These are phyloP conservation scores for Tridacna gigas DNA, from an alignment of 2,888 invertebrate species.

Conservation along the genomic window DNA sequence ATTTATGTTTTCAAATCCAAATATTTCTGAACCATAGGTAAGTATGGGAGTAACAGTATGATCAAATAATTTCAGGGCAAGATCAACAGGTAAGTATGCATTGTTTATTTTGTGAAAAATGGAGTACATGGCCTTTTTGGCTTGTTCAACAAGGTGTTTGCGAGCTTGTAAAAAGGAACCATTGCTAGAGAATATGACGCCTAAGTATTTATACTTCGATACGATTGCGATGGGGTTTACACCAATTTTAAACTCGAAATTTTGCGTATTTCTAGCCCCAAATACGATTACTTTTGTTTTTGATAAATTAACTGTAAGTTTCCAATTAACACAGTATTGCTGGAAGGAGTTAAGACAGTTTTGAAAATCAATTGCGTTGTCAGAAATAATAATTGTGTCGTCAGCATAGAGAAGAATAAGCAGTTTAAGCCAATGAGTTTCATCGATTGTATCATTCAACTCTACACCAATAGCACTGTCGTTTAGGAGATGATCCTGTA, in stretches of 20 bases:
- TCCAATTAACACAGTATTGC: slow-evolving; percentile 34
- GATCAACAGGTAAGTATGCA: slow-evolving; percentile 16
- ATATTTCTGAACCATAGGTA: slow-evolving; percentile 28
- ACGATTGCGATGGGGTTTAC: background rate
- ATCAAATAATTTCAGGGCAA: slow-evolving; percentile 32
- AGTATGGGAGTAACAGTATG: slow-evolving; percentile 25
- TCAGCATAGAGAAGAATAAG: slow-evolving; percentile 26
- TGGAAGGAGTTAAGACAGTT: slow-evolving; percentile 21
- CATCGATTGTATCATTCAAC: background rate
- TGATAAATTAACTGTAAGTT: slow-evolving; percentile 8
- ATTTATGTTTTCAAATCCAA: slow-evolving; percentile 29
- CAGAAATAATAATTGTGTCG: slow-evolving; percentile 39
- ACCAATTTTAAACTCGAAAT: slow-evolving; percentile 10
- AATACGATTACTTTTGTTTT: slow-evolving; percentile 26
- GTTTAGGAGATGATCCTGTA: slow-evolving; percentile 4
- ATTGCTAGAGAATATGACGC: slow-evolving; percentile 9
- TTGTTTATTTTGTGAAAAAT: background rate
- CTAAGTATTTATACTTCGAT: slow-evolving; percentile 25
- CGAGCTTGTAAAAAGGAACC: slow-evolving; percentile 3
- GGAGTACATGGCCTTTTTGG: slow-evolving; percentile 28
- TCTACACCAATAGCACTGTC: background rate
- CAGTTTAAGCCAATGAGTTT: slow-evolving; percentile 14
- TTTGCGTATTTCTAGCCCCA: slow-evolving; percentile 17
- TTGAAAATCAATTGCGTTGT: slow-evolving; percentile 13
- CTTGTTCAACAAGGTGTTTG: slow-evolving; percentile 21